phyloP scores from a whole-genome alignment of 2,888 invertebrate genomes.

The Cheilosia variabilis region DNA sequence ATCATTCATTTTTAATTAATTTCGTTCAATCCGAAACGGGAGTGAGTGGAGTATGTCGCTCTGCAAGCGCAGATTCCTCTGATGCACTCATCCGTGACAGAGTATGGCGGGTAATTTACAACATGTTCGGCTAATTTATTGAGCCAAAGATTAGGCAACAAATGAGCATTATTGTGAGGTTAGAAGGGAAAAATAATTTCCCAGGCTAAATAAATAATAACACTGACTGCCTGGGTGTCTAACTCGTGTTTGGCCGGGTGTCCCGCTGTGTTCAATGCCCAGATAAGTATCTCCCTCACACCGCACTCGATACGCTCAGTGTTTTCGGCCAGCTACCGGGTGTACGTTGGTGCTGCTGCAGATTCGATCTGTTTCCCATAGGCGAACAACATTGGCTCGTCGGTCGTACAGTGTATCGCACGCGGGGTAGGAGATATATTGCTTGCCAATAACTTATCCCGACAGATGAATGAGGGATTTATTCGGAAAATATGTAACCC shows the following conservation, averaged over 20 bases:
- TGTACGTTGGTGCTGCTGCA: slow-evolving; percentile 33
- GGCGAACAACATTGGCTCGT: slow-evolving; percentile 43
- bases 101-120: slow-evolving; percentile 30
- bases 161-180: slow-evolving; percentile 34
- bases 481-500: slow-evolving; percentile 77
- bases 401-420: slow-evolving; percentile 6
- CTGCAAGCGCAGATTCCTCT: neutral
- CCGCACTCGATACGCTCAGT: neutral
- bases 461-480: slow-evolving; percentile 78
- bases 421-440: slow-evolving; percentile 65
- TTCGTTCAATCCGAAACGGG: slow-evolving; percentile 37
- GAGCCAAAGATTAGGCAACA: slow-evolving; percentile 68
- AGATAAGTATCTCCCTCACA: slow-evolving; percentile 55
- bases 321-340: slow-evolving; percentile 6
- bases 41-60: slow-evolving; percentile 26
- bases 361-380: slow-evolving; percentile 64
- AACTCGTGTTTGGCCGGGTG: slow-evolving; percentile 4
- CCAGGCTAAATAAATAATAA: slow-evolving; percentile 62
- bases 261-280: slow-evolving; percentile 35
- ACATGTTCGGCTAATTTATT: slow-evolving; percentile 53
- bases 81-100: neutral
- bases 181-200: slow-evolving; percentile 45
- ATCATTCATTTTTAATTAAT: slow-evolving; percentile 76
- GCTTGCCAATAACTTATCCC: slow-evolving; percentile 77
- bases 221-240: neutral